These are phyloP conservation scores for Caenorhabditis sp. DNA, from an alignment of 2,888 invertebrate species.

Conservation along the genomic window DNA sequence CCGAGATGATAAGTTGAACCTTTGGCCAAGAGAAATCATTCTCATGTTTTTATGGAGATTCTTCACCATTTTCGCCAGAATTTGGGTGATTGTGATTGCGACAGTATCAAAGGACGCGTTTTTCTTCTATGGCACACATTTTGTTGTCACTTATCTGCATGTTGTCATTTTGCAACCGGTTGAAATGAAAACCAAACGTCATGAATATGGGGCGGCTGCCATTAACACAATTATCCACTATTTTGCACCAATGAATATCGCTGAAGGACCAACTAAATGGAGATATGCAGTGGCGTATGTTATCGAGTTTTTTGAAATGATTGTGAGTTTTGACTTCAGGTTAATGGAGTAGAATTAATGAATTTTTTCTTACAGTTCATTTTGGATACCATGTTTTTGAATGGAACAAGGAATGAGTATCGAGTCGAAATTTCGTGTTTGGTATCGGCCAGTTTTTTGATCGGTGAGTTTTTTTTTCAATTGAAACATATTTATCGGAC, in stretches of 20 bases:
- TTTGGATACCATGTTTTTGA: neutral
- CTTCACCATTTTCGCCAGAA: constrained; percentile 52
- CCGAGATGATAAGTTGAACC: constrained; percentile 57
- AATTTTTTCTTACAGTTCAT: neutral
- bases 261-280: constrained; percentile 54
- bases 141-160: constrained; percentile 36
- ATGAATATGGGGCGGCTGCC: constrained; percentile 26
- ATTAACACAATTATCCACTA: constrained; percentile 57
- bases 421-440: neutral
- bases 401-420: neutral
- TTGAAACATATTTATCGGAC: too few species aligned
- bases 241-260: constrained; percentile 64
- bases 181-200: constrained; percentile 32
- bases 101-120: constrained; percentile 19
- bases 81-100: constrained; percentile 33
- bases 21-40: constrained; percentile 54
- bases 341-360: neutral
- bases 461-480: constrained; percentile 2
- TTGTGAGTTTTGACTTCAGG: constrained; percentile 28
- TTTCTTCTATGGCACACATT: constrained; percentile 35
- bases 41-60: constrained; percentile 60
- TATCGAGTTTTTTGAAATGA: constrained; percentile 53
- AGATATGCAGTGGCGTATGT: constrained; percentile 51
- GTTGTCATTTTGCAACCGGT: constrained; percentile 44
- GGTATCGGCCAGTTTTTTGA: neutral